These are phyloP conservation scores for Coccyzus lansbergi DNA, from an alignment of 2,797 vertebrate species.

Conservation along the genomic window DNA sequence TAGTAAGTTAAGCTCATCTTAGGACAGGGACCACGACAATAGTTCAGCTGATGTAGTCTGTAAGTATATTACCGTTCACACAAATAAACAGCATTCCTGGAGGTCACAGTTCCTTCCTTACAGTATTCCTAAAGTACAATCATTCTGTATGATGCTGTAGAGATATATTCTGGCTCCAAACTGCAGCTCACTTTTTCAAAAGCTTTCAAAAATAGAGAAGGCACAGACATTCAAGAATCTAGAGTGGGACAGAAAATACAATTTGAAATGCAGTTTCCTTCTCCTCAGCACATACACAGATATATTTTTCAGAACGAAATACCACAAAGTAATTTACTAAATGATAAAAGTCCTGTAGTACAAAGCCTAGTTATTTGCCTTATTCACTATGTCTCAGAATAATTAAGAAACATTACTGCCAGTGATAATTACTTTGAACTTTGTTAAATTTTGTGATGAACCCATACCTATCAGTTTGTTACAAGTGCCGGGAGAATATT, in stretches of 20 bases:
- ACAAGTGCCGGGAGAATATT: background rate
- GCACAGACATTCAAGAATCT: accelerated
- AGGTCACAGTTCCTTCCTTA: background rate
- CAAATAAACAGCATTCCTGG: background rate
- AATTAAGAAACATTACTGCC: background rate
- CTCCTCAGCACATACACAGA: background rate
- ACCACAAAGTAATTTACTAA: background rate
- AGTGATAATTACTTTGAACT: background rate
- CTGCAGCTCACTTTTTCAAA: background rate
- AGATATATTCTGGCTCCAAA: background rate
- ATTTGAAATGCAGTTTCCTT: background rate
- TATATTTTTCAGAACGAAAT: background rate
- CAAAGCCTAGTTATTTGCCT: background rate
- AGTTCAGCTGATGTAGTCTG: background rate
- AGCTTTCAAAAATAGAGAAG: background rate
- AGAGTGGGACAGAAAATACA: background rate
- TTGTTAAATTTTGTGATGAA: background rate
- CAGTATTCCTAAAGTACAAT: background rate
- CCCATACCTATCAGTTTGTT: background rate
- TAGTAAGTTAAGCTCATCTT: background rate
- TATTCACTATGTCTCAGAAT: background rate
- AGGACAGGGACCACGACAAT: background rate
- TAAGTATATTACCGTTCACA: background rate
- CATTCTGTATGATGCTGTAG: accelerated
- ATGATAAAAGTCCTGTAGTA: background rate